Evolutionary conservation across 1,140 invertebrate genomes (phyloP), one percentile per base, ranked within the genome.

Genomic region (Aphis craccivora): DNA sequence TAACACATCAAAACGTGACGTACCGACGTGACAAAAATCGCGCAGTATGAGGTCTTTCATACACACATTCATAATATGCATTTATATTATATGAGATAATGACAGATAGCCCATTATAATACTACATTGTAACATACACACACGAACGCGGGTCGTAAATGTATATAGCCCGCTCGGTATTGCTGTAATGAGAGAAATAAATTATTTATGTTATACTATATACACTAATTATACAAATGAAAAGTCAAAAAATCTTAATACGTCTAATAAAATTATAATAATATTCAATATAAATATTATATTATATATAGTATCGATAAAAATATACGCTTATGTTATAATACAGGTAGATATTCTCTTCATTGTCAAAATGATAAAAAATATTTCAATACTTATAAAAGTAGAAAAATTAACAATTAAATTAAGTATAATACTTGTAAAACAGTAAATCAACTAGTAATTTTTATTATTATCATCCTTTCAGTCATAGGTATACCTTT

Each of bases 1-100:
- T 43, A 67, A 91, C 25, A 76, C 90, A 40, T n/a, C 6, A 76
- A 67, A 67, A 91, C 90, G 90, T 90, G 53, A 90, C 51, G 83
- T 37, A 83, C 35, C 6, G 35, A 84, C 81, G 53, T 90, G 53
- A 90, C 53, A 30, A 87, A 87, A 90, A 90, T 45, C 53, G 43
- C 37, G 3, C 89, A 5, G 40, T 90, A 90, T 90, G 89, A 20
- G 37, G 55, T 90, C 55, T 90, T 55, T 90, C 89, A 40, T 37
- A 83, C 1, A 22, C 35, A 83, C 76, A 37, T 8, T 83, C 76
- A 37, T 83, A 83, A 37, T 83, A 83, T 83, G 35, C 20, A 83
- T 67, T 37, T 83, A 22, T 83, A 83, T 37, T 83, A 37, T 83
- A 37, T 83, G 76, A 37, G 76, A 83, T 37, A 83, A 83, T 83